Percentiles rank a stretch among this genome's conserved stretches.
Conservation (phyloP, 2,113 vertebrate genomes). For the Chascanopsetta lugubris region DNA sequence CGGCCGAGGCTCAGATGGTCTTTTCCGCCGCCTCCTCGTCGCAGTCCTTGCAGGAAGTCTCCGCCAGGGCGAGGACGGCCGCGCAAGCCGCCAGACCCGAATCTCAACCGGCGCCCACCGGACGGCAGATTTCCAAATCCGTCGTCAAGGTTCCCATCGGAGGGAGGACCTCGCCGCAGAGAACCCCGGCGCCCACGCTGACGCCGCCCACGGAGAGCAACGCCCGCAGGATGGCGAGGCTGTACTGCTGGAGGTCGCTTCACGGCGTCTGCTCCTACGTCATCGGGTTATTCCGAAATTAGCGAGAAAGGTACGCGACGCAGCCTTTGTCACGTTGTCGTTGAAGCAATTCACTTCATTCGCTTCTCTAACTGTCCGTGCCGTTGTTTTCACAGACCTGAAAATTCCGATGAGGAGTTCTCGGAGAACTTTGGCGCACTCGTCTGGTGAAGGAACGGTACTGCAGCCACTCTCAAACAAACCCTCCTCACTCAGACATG, state of each 20-base stretch:
- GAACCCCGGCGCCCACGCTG: constrained; percentile 13
- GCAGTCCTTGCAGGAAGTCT: background rate
- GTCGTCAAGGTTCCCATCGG: background rate
- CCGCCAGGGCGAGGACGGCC: background rate
- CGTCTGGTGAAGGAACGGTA: constrained; percentile 21
- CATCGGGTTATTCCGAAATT: constrained; percentile 81
- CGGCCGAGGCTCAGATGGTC: constrained; percentile 80
- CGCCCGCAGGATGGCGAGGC: constrained; percentile 77
- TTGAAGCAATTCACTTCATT: background rate
- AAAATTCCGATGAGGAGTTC: constrained; percentile 34
- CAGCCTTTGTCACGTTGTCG: background rate
- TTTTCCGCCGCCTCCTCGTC: constrained; percentile 47
- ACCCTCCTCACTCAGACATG: background rate
- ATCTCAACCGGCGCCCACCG: background rate
- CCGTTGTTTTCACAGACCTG: constrained; percentile 47
- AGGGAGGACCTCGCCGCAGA: constrained; percentile 31
- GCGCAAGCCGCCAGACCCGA: background rate
- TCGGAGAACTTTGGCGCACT: constrained; percentile 28
- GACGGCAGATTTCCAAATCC: background rate
- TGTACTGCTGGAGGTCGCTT: constrained; percentile 85
- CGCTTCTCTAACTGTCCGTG: too few species aligned
- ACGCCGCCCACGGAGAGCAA: constrained; percentile 55
- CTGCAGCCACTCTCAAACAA: constrained; percentile 9
- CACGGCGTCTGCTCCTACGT: constrained; percentile 80
- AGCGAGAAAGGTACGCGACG: constrained; percentile 56